Evolutionary conservation across 1,140 invertebrate species (phyloP).

Genomic region (Tenebrio molitor): DNA sequence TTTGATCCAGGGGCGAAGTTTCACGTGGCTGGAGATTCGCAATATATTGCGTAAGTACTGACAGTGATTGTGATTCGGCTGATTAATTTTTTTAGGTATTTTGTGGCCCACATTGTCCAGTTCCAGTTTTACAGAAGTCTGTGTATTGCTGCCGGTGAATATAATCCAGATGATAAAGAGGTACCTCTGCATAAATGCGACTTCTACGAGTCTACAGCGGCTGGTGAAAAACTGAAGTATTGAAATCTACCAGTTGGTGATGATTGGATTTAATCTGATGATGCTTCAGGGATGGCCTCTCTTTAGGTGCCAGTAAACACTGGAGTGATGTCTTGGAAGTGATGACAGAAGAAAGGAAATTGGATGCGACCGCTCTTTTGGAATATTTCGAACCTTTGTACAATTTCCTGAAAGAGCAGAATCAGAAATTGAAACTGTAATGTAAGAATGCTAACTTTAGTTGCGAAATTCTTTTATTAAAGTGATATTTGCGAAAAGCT

Average conservation of each 20-base stretch:
- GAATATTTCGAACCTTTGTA: slow-evolving; percentile 84
- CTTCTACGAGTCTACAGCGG: slow-evolving; percentile 83
- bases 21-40: slow-evolving; percentile 85
- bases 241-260: background rate
- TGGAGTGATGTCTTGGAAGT: slow-evolving; percentile 88
- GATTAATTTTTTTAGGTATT: slow-evolving; percentile 76
- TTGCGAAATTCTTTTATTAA: too few relatives aligned
- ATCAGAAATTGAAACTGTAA: slow-evolving; percentile 65
- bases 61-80: background rate
- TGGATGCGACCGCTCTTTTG: slow-evolving; percentile 80
- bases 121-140: slow-evolving; percentile 92
- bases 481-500: too few relatives aligned
- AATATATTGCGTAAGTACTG: slow-evolving; percentile 84
- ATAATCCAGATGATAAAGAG: slow-evolving; percentile 75
- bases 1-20: slow-evolving; percentile 91
- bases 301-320: slow-evolving; percentile 82
- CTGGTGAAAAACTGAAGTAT: slow-evolving; percentile 80
- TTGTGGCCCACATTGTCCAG: slow-evolving; percentile 88
- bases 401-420: slow-evolving; percentile 84
- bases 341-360: slow-evolving; percentile 81
- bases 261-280: background rate
- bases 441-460: too few relatives aligned
- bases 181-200: slow-evolving; percentile 86
- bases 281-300: slow-evolving; percentile 78
- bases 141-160: slow-evolving; percentile 85